These are phyloP conservation scores for Anguilla obscura DNA, from an alignment of 2,797 vertebrate genomes.

Conservation along the genomic window DNA sequence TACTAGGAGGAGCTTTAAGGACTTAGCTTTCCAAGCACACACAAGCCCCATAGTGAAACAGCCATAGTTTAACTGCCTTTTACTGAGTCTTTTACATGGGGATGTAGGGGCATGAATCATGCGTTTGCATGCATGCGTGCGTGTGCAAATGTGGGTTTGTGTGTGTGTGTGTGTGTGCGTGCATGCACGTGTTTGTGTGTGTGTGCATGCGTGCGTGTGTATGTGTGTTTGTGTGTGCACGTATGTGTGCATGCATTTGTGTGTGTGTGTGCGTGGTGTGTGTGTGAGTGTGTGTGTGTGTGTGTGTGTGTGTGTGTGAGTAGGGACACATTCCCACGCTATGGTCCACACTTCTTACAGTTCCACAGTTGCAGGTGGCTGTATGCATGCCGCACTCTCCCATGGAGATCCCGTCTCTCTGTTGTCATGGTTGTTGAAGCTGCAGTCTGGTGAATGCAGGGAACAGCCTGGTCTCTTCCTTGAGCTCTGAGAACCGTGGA, in stretches of 20 bases:
- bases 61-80: background rate
- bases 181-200: background rate
- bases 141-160: background rate
- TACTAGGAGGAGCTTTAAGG: background rate
- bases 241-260: background rate
- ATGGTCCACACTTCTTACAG: constrained; percentile 1
- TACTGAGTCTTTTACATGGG: background rate
- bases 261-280: background rate
- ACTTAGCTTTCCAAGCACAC: background rate
- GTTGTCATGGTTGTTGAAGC: constrained; percentile 37
- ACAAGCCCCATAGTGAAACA: background rate
- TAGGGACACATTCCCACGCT: constrained; percentile 6
- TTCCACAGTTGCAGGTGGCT: constrained; percentile 28
- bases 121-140: background rate
- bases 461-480: constrained; percentile 17
- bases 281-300: background rate
- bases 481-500: background rate
- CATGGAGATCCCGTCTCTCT: constrained; percentile 16
- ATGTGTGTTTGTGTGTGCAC: background rate
- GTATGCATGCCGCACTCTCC: constrained; percentile 6
- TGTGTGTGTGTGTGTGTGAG: background rate
- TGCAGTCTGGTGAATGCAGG: constrained; percentile 35
- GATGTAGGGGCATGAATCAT: background rate
- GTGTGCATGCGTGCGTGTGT: background rate
- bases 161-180: too few species aligned